Evolutionary conservation across 2,888 invertebrate genomes (phyloP).

Genomic region (Agonopterix heracliana): DNA sequence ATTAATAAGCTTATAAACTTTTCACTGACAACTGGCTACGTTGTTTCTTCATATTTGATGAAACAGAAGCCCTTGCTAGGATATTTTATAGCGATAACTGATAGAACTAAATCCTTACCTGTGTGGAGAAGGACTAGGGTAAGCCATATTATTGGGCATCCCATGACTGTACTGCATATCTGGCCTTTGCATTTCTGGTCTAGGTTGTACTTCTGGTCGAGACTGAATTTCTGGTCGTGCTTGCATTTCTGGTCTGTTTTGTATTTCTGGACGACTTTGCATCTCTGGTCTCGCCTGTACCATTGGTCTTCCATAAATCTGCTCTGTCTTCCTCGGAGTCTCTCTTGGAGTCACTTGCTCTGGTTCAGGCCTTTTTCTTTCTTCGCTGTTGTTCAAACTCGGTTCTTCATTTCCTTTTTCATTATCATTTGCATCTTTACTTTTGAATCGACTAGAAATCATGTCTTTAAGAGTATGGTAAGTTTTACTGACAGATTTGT

Average conservation of each 20-base stretch:
- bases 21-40: too few relatives aligned
- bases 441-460: conserved; percentile 87
- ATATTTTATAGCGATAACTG: too few relatives aligned
- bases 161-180: conserved; percentile 54
- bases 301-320: conserved; percentile 78
- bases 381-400: conserved; percentile 79
- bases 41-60: too few relatives aligned
- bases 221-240: conserved; percentile 39
- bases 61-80: too few relatives aligned
- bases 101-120: conserved; percentile 33
- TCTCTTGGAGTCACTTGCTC: conserved; percentile 67
- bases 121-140: conserved; percentile 65
- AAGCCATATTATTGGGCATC: conserved; percentile 59
- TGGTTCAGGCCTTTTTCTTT: conserved; percentile 58
- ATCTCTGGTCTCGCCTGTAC: conserved; percentile 38
- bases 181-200: conserved; percentile 52
- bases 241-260: conserved; percentile 31
- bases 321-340: conserved; percentile 70
- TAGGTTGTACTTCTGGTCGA: conserved; percentile 21
- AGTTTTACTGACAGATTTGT: conserved; percentile 84
- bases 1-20: too few relatives aligned
- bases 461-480: conserved; percentile 90
- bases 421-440: conserved; percentile 74
- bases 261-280: conserved; percentile 27
- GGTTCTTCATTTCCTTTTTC: conserved; percentile 69